A percentile compares a stretch with the other conserved stretches of the same genome.
phyloP scores from a whole-genome alignment of 2,113 vertebrate genomes.

The Channa argus region DNA sequence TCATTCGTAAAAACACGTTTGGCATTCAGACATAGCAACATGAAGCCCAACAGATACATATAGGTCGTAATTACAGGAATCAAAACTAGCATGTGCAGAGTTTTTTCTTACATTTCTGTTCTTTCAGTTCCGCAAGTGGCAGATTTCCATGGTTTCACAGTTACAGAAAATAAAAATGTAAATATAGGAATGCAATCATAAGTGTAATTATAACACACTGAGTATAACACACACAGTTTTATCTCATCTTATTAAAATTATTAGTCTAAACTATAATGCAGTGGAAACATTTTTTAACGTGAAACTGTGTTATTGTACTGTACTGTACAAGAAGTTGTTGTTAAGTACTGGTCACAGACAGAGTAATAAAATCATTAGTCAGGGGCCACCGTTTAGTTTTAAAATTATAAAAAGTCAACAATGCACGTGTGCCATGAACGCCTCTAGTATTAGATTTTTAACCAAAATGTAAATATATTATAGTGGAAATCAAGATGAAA shows the following conservation, averaged over 20 bases:
- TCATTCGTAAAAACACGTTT: no score
- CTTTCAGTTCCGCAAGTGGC: conserved; percentile 49
- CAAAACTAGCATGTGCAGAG: conserved; percentile 18
- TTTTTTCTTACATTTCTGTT: neutral
- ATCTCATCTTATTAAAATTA: neutral
- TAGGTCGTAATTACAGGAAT: conserved; percentile 11
- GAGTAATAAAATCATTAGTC: no score
- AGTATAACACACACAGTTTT: no score
- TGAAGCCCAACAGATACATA: no score
- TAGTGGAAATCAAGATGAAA: neutral
- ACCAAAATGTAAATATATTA: neutral
- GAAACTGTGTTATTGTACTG: no score
- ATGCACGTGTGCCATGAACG: neutral
- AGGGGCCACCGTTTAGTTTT: no score
- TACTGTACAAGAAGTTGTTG: no score
- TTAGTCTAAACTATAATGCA: neutral
- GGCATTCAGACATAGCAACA: no score
- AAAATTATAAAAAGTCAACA: no score
- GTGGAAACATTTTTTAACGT: no score
- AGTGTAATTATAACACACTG: no score
- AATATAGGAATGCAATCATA: neutral
- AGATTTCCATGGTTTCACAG: conserved; percentile 32
- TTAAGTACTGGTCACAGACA: no score
- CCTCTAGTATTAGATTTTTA: neutral
- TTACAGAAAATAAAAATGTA: neutral